Evolutionary conservation across 2,113 vertebrate genomes (phyloP).

Genomic region (Psophia crepitans): DNA sequence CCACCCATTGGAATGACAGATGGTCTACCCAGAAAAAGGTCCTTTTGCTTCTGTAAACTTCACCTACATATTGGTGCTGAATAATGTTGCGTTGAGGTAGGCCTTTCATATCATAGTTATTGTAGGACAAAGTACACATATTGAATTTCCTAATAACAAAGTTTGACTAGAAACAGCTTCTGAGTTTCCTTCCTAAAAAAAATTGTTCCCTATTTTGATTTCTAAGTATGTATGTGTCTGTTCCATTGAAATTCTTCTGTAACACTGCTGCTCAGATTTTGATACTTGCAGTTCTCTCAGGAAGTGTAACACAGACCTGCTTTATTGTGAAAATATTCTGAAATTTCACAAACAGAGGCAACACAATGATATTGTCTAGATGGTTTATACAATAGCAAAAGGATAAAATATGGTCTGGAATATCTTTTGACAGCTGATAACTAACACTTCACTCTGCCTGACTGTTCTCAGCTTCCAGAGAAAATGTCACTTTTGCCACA

Average conservation of each 20-base stretch:
- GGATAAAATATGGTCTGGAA: neutral
- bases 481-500: neutral
- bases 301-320: neutral
- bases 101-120: neutral
- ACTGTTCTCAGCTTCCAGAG: neutral
- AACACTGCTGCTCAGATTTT: neutral
- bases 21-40: neutral
- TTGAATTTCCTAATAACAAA: neutral
- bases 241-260: too few species aligned
- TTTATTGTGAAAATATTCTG: neutral
- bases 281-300: neutral
- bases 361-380: neutral
- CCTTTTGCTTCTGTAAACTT: neutral
- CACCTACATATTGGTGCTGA: neutral
- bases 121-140: neutral
- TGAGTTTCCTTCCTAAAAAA: neutral
- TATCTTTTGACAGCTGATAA: neutral
- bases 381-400: neutral
- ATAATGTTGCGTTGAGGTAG: neutral
- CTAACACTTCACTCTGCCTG: neutral
- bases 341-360: neutral
- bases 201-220: neutral
- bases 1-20: neutral
- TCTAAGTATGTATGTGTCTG: neutral
- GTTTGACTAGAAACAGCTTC: neutral